Evolutionary conservation across 1,140 invertebrate genomes (phyloP).

Genomic region (Galendromus occidentalis): DNA sequence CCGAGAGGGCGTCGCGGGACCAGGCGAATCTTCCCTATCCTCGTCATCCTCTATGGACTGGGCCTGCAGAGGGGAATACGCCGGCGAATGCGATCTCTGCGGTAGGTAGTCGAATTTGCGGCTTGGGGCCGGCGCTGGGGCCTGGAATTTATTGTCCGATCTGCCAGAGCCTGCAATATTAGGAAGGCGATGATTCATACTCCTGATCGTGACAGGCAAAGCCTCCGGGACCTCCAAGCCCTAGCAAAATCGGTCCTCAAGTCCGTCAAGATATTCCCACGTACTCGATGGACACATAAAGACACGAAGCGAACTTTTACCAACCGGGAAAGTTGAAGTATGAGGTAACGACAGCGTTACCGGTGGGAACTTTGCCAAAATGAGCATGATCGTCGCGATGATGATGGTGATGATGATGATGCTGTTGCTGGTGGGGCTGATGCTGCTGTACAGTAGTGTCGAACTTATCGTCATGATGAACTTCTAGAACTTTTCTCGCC

Average conservation of each 20-base stretch:
- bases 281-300: too few species aligned
- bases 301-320: background rate
- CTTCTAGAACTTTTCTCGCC: background rate
- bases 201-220: too few species aligned
- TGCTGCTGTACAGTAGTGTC: background rate
- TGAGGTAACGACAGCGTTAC: slow-evolving; percentile 3
- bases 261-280: too few species aligned
- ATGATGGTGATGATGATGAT: background rate
- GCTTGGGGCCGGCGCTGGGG: background rate
- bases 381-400: background rate
- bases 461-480: background rate
- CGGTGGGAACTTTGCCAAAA: background rate
- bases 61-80: background rate
- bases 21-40: background rate
- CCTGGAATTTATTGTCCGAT: background rate
- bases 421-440: background rate
- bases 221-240: too few species aligned
- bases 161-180: slow-evolving; percentile 1
- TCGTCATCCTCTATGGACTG: background rate
- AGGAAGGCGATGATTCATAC: background rate
- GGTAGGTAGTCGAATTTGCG: background rate
- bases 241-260: too few species aligned
- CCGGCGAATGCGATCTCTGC: background rate
- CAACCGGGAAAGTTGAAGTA: slow-evolving; percentile 3
- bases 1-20: background rate